phyloP scores from a whole-genome alignment of 2,797 vertebrate species.

The Enteromius unitaeniatus region DNA sequence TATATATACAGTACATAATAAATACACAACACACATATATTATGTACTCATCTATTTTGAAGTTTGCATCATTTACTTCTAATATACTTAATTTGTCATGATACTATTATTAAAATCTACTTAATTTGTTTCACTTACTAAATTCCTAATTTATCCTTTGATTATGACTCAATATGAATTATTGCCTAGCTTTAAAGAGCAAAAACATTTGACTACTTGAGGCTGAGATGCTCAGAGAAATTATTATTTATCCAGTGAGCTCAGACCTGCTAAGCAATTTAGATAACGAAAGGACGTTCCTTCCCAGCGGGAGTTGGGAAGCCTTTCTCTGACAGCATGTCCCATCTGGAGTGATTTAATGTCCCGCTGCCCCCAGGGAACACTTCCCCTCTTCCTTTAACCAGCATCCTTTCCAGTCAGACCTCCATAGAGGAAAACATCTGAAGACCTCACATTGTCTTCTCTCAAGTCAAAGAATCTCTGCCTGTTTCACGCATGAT shows the following conservation, averaged over 20 bases:
- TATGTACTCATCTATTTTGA: neutral
- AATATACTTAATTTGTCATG: no score
- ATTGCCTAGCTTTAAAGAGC: neutral
- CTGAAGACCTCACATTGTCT: conserved; percentile 67
- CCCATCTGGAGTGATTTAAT: conserved; percentile 81
- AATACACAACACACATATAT: no score
- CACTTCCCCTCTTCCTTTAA: conserved; percentile 41
- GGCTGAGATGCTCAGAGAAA: neutral
- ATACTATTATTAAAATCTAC: no score
- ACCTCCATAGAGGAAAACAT: conserved; percentile 65
- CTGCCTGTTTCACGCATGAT: conserved; percentile 22
- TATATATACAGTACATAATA: no score
- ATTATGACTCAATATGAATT: neutral
- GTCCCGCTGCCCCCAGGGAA: conserved; percentile 67
- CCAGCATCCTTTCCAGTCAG: conserved; percentile 50
- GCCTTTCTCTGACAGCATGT: conserved; percentile 68
- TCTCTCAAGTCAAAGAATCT: conserved; percentile 59
- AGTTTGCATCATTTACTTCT: neutral
- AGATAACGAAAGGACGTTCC: conserved; percentile 69
- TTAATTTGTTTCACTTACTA: no score
- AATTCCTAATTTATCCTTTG: no score
- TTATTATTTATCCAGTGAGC: conserved; percentile 32
- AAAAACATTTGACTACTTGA: neutral
- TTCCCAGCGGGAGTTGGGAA: conserved; percentile 58
- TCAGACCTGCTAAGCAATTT: conserved; percentile 64